Base-by-base conservation (phyloP, 1,140 invertebrate genomes). In the Adoxophyes honmai region DNA sequence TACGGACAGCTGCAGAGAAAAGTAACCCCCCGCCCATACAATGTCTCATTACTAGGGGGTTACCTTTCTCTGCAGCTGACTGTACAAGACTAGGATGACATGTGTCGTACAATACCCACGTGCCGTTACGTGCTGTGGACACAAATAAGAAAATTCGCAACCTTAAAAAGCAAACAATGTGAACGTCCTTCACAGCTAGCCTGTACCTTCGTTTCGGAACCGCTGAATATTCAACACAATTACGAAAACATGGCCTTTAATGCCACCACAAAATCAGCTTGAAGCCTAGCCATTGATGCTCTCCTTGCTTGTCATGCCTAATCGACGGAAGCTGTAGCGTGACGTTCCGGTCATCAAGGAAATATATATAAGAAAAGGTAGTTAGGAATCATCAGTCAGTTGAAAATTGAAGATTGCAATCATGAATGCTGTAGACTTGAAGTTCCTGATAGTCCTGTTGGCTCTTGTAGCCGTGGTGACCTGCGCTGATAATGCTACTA, bases 401-500 rank as follows among this genome's bases (percentile, higher is more conserved):
- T 28, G 16, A n/a, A n/a, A 48, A 18, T 48, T 28, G 16, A n/a
- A n/a, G 6, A 44, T 18, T 16, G 18, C n/a, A 33, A 33, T 48
- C 10, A 48, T 48, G 42, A 21, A 14, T 48, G n/a, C 42, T 9
- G 53, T 56, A 42, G 55, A 62, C 33, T 6, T 57, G 9, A 44
- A 16, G 14, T 4, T 62, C 11, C 4, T 59, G 42, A 9, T 64
- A 3, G 33, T 55, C 9, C 9, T 37, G 33, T 34, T 52, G 13
- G 44, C 21, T 21, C 0, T 51, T 11, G 21, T 56, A 7, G 21
- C 44, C 1, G 36, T 56, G 14, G 53, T 33, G 35, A 10, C 11
- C 1, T 34, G 44, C 11, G 44, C 53, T 10, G 54, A 52, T 28
- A 56, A 61, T 4, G 39, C 53, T 0, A 60, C 59, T 9, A 55